Base-by-base conservation (phyloP, 2,888 invertebrate genomes). In the Hemaris fuciformis region DNA sequence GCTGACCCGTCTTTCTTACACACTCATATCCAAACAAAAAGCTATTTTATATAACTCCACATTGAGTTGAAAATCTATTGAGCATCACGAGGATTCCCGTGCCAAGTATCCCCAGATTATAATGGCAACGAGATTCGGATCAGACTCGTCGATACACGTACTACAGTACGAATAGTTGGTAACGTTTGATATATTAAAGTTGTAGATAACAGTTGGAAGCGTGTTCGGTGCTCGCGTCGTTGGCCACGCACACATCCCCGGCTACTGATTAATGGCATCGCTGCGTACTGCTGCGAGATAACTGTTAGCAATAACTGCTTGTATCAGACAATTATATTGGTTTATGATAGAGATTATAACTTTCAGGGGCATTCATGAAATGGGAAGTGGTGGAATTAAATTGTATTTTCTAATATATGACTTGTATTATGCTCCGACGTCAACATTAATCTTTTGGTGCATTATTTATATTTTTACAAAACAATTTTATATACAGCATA, bases 91-190 rank as follows among this genome's bases (percentile, higher is more conserved):
- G 27, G 15, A 5, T 10, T 53, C 31, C 27, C 4, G 31, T 53
- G 53, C 53, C 53, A 53, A 53, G 31, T 53, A 53, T 53, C 38
- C 27, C 38, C 13, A 46, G 46, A 46, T 31, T 31, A 31, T 53
- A 53, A 46, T 46, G 46, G 46, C n/a, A n/a, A n/a, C n/a, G 5
- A n/a, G 53, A 53, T 53, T 53, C 10, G 53, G 18, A 53, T 53
- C 53, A 31, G 27, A 31, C 27, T 27, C 27, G 53, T 53, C 53
- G 53, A 53, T 53, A 53, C 53, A 53, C 27, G 31, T 53, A 53
- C 46, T n/a, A n/a, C n/a, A 10, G 27, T 27, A 31, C 25, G 25
- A 48, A 48, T 48, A n/a, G n/a, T n/a, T n/a, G n/a, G 27, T 53
- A 10, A 13, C 38, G 38, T 15, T 31, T 53, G 53, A 53, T 53